Conservation (phyloP, 2,797 vertebrate genomes). For the Oreochromis grahami region DNA sequence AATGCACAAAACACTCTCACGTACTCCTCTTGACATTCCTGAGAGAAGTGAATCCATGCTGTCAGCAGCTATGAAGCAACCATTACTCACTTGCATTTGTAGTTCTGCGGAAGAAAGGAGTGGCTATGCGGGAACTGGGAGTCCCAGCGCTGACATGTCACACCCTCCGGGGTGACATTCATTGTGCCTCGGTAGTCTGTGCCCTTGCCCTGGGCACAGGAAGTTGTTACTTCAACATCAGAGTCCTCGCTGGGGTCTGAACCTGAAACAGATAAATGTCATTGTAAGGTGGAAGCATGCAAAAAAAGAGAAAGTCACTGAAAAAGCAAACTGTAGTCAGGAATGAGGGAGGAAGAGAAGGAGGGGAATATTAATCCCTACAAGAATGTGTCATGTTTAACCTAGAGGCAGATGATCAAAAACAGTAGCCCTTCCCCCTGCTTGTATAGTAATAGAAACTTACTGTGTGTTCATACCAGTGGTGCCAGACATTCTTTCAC, state of each 20-base stretch:
- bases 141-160: constrained; percentile 92
- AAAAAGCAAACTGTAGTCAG: not conserved
- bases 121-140: constrained; percentile 92
- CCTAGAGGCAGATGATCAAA: constrained; percentile 68
- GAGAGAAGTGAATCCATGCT: not conserved
- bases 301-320: not conserved
- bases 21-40: not conserved
- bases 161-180: constrained; percentile 87
- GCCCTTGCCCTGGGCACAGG: constrained; percentile 86
- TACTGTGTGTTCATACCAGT: constrained; percentile 55
- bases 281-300: not conserved
- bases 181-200: constrained; percentile 85
- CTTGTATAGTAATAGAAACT: constrained; percentile 37
- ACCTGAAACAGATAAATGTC: constrained; percentile 1
- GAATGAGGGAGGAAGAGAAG: constrained; percentile 19
- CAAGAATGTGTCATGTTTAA: constrained; percentile 73
- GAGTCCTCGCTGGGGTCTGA: constrained; percentile 62
- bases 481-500: constrained; percentile 45
- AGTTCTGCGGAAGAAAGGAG: constrained; percentile 88
- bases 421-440: constrained; percentile 56
- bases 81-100: constrained; percentile 96
- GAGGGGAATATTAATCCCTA: constrained; percentile 61
- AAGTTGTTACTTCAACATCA: constrained; percentile 72
- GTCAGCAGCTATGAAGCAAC: not conserved
- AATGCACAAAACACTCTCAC: not conserved